Evolutionary conservation across 2,113 vertebrate genomes (phyloP), one percentile per base, ranked within the genome.

Genomic region (Mirounga angustirostris): DNA sequence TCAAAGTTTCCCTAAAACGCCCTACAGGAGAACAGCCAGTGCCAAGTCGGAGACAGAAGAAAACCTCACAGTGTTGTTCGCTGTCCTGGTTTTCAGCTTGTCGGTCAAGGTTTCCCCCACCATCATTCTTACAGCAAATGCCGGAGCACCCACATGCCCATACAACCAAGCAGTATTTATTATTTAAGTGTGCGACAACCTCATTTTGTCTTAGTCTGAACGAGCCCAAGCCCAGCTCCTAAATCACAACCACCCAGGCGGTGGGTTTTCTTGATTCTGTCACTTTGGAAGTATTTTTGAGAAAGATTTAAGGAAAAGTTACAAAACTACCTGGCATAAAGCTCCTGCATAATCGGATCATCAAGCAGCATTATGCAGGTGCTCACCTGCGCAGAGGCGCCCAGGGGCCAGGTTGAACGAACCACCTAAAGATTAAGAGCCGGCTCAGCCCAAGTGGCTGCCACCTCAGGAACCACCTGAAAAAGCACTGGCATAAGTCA

Each of bases 361-460:
- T 2, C 26, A 16, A 1, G 13, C 3, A 5, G 43, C 2, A 0
- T 19, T 7, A 18, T 0, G 9, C 1, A 73, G 58, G 65, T 2
- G 28, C 43, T 43, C 30, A 13, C 54, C 9, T n/a, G 18, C 0
- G 0, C 50, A 21, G 18, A 26, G 36, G 5, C 6, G 12, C 13
- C 33, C n/a, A 3, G 19, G 21, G 28, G 24, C 46, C 26, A 50
- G 65, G 52, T 10, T 50, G 33, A 88, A 43, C 0, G 14, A 63
- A 54, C 43, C 36, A 24, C 76, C 50, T 63, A 14, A 13, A 9
- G 33, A 74, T 30, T 15, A 33, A 61, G 21, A 30, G 63, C 46
- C 10, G 0, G n/a, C 52, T 54, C 43, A 30, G 43, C 67, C 69
- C 1, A 0, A 50, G 54, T 0, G 5, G n/a, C 40, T 69, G 73